Base-by-base conservation (phyloP, 2,888 invertebrate genomes). In the Cheilosia soror region DNA sequence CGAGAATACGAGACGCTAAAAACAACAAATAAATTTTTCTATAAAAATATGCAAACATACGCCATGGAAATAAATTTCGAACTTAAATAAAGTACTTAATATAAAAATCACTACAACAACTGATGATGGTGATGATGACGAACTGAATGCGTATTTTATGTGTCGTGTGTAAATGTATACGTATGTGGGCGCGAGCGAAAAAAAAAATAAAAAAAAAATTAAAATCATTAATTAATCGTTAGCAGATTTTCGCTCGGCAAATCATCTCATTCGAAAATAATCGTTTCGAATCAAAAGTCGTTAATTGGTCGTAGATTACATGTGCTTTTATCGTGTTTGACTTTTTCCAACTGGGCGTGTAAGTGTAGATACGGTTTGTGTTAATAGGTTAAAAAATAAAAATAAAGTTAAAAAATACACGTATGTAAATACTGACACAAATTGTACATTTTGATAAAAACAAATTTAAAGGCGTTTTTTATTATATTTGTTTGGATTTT, bases 261-360 rank as follows among this genome's bases (percentile, higher is more conserved):
- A 77, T 78, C 71, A 68, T 65, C 63, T 63, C 69, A 63, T 75
- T 84, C 75, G 58, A 79, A 75, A 71, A 69, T 83, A 69, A 79
- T 83, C 68, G 44, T 53, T 69, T 65, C 49, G 68, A 73, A 75
- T 73, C 57, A 79, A 72, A 55, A 63, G 68, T 58, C 63, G 47
- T 44, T 79, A 75, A 84, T 79, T 79, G 73, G 51, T 51, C 53
- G 31, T 63, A 65, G 62, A 63, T 69, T 62, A 83, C 73, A 75
- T 29, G 57, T 79, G 69, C 55, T 73, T 78, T 37, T 20, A n/a
- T 37, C 33, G 27, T 73, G 63, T 73, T 57, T 44, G 20, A 33
- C 7, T 69, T 71, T 25, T 55, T 31, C 4, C 51, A 33, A 5
- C 27, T 5, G n/a, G 29, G n/a, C 15, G 5, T 37, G 37, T n/a